Percentiles rank a stretch among this genome's conserved stretches.
phyloP scores from a whole-genome alignment of 2,113 vertebrate genomes.

The Balaeniceps rex region DNA sequence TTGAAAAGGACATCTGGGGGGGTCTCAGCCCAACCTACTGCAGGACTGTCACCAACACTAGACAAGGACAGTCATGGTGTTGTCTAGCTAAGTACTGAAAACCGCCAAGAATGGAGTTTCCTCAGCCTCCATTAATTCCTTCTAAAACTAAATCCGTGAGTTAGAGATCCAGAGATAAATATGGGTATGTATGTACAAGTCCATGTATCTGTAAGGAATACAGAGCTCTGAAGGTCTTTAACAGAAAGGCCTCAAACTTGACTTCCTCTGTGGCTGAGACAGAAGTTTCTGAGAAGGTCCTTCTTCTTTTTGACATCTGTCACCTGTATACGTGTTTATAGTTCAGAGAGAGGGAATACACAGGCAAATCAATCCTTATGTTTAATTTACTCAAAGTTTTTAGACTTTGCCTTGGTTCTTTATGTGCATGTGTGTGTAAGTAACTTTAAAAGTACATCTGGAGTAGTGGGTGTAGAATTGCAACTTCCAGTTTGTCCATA shows the following conservation, averaged over 20 bases:
- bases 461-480: not conserved
- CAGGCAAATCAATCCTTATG: not conserved
- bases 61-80: not conserved
- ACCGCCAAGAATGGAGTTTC: not conserved
- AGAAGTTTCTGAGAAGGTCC: too few relatives aligned
- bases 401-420: not conserved
- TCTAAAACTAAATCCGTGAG: too few relatives aligned
- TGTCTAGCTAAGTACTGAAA: not conserved
- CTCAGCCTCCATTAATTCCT: too few relatives aligned
- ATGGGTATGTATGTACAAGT: too few relatives aligned
- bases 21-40: not conserved
- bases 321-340: not conserved
- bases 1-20: not conserved
- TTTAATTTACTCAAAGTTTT: not conserved
- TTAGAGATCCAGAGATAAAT: too few relatives aligned
- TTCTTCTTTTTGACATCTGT: not conserved
- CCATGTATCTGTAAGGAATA: too few relatives aligned
- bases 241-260: too few relatives aligned
- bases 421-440: fast-evolving
- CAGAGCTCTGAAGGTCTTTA: too few relatives aligned
- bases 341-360: not conserved
- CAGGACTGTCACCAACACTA: not conserved
- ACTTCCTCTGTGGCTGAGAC: too few relatives aligned
- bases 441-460: not conserved
- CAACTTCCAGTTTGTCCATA: not conserved